Percentiles rank a stretch among this genome's conserved stretches.
These are phyloP conservation scores for Hydropsyche tenuis DNA, from an alignment of 1,140 invertebrate species.

Conservation along the genomic window DNA sequence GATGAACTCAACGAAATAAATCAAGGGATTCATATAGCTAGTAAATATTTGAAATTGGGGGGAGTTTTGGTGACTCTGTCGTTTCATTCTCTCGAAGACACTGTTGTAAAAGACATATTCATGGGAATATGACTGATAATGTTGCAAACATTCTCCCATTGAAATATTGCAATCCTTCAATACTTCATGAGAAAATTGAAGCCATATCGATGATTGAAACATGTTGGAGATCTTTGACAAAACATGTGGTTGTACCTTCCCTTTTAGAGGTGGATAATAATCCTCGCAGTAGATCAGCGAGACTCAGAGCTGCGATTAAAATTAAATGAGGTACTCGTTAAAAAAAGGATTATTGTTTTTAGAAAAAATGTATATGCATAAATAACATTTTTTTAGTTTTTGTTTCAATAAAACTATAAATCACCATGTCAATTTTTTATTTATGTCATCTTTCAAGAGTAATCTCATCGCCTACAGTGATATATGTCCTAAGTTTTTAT, in stretches of 20 bases:
- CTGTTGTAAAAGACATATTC: constrained; percentile 93
- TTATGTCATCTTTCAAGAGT: too few species aligned
- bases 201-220: constrained; percentile 67
- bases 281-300: constrained; percentile 86
- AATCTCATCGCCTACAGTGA: too few species aligned
- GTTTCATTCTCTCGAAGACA: constrained; percentile 95
- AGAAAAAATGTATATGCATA: too few species aligned
- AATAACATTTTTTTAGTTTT: too few species aligned
- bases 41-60: constrained; percentile 76
- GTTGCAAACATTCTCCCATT: constrained; percentile 70
- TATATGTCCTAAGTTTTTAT: too few species aligned
- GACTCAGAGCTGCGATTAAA: constrained; percentile 82
- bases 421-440: too few species aligned
- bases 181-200: constrained; percentile 64
- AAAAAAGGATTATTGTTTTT: background rate
- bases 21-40: constrained; percentile 82
- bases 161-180: constrained; percentile 68
- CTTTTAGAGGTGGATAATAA: constrained; percentile 78
- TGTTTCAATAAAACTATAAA: too few species aligned
- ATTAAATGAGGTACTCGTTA: constrained; percentile 58
- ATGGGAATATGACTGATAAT: constrained; percentile 75
- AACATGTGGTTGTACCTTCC: constrained; percentile 79
- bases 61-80: constrained; percentile 83
- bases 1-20: constrained; percentile 97
- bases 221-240: constrained; percentile 80